A percentile compares a stretch with the other conserved stretches of the same genome.
These are phyloP conservation scores for Rattus rattus DNA, from an alignment of 2,113 vertebrate genomes.

Conservation along the genomic window DNA sequence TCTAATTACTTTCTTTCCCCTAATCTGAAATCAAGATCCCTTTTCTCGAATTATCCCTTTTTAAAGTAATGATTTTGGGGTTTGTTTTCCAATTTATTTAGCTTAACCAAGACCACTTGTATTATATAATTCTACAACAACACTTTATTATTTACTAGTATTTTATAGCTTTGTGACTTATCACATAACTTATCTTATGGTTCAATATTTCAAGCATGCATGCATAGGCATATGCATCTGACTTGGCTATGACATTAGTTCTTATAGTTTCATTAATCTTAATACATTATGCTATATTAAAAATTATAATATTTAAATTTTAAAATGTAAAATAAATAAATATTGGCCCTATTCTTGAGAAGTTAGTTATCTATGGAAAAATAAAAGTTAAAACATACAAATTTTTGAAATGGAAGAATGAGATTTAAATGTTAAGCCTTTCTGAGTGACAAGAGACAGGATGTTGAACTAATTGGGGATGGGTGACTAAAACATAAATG, in stretches of 20 bases:
- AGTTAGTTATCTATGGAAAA: neutral
- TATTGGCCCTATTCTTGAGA: neutral
- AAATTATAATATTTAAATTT: neutral
- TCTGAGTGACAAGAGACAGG: neutral
- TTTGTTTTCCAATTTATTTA: neutral
- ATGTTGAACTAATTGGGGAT: neutral
- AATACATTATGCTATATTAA: neutral
- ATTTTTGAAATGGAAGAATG: neutral
- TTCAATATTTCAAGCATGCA: neutral
- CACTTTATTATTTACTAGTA: neutral
- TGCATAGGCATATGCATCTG: neutral
- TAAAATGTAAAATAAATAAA: neutral
- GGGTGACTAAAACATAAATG: neutral
- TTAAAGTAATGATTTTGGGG: neutral
- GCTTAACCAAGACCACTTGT: neutral
- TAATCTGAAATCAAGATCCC: too few species aligned
- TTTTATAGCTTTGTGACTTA: neutral
- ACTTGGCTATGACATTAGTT: neutral
- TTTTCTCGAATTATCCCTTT: neutral
- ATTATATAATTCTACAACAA: neutral
- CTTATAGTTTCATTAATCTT: neutral
- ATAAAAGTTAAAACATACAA: neutral
- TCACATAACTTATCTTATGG: neutral
- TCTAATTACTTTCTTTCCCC: neutral
- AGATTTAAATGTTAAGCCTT: neutral